These are phyloP conservation scores for Malurus elegans DNA, from an alignment of 2,113 vertebrate species.

Conservation along the genomic window DNA sequence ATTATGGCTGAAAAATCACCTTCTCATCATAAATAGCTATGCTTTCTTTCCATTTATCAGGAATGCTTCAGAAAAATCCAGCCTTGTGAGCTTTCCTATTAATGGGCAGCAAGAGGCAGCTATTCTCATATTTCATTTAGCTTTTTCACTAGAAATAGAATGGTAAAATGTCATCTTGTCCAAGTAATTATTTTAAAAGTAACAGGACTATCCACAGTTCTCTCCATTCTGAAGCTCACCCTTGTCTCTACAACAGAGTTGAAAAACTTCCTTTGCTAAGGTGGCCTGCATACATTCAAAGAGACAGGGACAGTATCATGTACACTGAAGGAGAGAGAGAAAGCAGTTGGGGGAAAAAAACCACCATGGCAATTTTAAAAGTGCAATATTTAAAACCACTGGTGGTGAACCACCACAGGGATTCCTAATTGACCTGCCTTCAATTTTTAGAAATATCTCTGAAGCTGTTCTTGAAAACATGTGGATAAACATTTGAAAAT, in stretches of 20 bases:
- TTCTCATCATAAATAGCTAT: neutral
- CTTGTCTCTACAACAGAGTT: neutral
- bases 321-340: neutral
- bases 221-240: neutral
- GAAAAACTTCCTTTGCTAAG: neutral
- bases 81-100: neutral
- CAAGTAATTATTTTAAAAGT: neutral
- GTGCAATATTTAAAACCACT: neutral
- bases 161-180: neutral
- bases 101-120: neutral
- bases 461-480: neutral
- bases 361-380: neutral
- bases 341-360: neutral
- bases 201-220: neutral
- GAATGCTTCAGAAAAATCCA: neutral
- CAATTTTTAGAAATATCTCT: neutral
- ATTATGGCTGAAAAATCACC: neutral
- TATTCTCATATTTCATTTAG: neutral
- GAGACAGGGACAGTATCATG: neutral
- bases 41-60: neutral
- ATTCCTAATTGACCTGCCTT: neutral
- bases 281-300: neutral
- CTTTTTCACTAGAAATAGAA: neutral
- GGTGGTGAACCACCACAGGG: neutral
- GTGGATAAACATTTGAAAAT: neutral